These are phyloP conservation scores for Orthosia gracilis DNA, from an alignment of 2,888 invertebrate species.

Conservation along the genomic window DNA sequence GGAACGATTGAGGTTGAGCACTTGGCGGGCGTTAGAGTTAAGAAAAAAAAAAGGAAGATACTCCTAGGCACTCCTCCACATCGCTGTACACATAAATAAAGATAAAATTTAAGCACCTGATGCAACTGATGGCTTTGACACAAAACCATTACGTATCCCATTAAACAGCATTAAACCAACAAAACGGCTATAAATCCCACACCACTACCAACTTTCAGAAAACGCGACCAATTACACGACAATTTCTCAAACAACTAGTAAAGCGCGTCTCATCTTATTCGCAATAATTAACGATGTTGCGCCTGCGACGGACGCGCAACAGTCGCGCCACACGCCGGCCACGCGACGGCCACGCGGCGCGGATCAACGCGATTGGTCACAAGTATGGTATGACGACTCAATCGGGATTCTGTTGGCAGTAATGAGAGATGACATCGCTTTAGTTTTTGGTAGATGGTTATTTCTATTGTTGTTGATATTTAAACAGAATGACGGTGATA, in stretches of 20 bases:
- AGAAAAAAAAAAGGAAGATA: no score
- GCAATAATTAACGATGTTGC: slow-evolving; percentile 77
- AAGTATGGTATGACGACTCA: slow-evolving; percentile 77
- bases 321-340: slow-evolving; percentile 62
- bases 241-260: slow-evolving; percentile 61
- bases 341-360: slow-evolving; percentile 79
- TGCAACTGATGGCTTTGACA: background rate
- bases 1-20: no score
- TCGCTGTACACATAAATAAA: no score
- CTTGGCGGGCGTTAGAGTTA: no score
- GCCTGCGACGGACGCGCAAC: slow-evolving; percentile 72
- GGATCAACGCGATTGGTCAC: slow-evolving; percentile 80
- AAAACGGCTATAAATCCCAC: slow-evolving; percentile 22
- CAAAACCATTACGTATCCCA: slow-evolving; percentile 24
- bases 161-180: slow-evolving; percentile 19
- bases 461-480: slow-evolving; percentile 30
- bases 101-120: background rate
- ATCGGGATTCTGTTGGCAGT: slow-evolving; percentile 80
- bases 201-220: slow-evolving; percentile 40
- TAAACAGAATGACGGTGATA: background rate
- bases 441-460: slow-evolving; percentile 71
- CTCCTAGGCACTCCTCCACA: no score
- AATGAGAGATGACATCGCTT: slow-evolving; percentile 87
- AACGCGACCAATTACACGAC: slow-evolving; percentile 64
- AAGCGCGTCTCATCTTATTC: slow-evolving; percentile 73